Percentiles rank a stretch among this genome's conserved stretches.
These are phyloP conservation scores for Prolemur simus DNA, from an alignment of 2,113 vertebrate genomes.

Conservation along the genomic window DNA sequence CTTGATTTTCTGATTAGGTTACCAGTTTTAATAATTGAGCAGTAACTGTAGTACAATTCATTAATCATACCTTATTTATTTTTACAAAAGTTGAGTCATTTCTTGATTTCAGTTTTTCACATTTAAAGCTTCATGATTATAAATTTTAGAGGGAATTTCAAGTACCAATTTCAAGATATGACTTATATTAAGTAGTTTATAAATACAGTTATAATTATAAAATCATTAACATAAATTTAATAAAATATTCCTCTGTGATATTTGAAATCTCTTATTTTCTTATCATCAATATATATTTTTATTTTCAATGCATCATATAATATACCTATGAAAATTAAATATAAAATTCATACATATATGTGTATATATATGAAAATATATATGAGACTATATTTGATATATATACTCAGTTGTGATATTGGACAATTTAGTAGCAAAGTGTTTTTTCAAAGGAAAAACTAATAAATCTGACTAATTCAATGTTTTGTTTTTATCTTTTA, in stretches of 20 bases:
- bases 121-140: not conserved
- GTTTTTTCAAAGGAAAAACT: not conserved
- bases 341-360: not conserved
- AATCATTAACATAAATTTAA: not conserved
- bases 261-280: not conserved
- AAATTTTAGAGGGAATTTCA: not conserved
- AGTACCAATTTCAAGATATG: not conserved
- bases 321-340: not conserved
- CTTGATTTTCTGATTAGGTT: constrained; percentile 45
- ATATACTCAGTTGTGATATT: not conserved
- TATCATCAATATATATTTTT: not conserved
- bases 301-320: not conserved
- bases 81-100: not conserved
- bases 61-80: constrained; percentile 38
- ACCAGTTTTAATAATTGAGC: constrained; percentile 45
- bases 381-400: not conserved
- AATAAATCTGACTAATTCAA: not conserved
- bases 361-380: not conserved
- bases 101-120: not conserved
- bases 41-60: constrained; percentile 15
- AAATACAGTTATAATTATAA: not conserved
- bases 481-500: too few relatives aligned
- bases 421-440: not conserved
- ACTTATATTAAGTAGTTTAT: not conserved
- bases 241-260: not conserved